Percentiles rank a stretch among this genome's conserved stretches.
phyloP scores from a whole-genome alignment of 2,113 vertebrate genomes.

The Ailurus styani region DNA sequence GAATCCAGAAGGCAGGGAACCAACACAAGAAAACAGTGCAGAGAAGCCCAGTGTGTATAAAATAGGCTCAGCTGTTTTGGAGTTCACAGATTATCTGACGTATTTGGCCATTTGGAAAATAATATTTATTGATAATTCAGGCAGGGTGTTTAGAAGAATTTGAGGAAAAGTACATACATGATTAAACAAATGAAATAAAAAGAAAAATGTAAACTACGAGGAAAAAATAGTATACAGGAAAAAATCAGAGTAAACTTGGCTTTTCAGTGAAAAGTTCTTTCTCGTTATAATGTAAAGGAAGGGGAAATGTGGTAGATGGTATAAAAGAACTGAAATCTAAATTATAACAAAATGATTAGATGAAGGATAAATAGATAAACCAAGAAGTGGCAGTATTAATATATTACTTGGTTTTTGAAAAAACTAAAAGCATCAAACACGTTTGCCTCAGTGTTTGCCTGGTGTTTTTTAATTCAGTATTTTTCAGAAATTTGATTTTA shows the following conservation, averaged over 20 bases:
- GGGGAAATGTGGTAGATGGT: not conserved
- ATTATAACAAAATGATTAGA: not conserved
- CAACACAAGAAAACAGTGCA: not conserved
- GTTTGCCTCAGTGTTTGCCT: not conserved
- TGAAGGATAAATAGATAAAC: not conserved
- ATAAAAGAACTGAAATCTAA: not conserved
- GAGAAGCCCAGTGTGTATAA: not conserved
- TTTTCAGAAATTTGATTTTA: constrained; percentile 15
- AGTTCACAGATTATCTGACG: not conserved
- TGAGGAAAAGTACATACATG: not conserved
- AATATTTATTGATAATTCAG: not conserved
- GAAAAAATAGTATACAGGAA: not conserved
- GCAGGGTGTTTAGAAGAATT: not conserved
- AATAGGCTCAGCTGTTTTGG: not conserved
- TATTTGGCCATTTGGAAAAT: not conserved
- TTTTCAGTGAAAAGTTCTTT: not conserved
- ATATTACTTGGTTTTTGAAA: not conserved
- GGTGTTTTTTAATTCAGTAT: not conserved
- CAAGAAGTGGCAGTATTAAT: not conserved
- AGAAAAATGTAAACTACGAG: not conserved
- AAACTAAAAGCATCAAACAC: not conserved
- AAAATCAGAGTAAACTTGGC: not conserved
- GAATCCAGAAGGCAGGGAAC: not conserved
- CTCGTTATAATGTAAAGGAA: not conserved
- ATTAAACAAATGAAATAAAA: not conserved